A percentile compares a stretch with the other conserved stretches of the same genome.
Evolutionary conservation across 2,797 vertebrate genomes (phyloP).

Genomic region (Poliocrania exsul): DNA sequence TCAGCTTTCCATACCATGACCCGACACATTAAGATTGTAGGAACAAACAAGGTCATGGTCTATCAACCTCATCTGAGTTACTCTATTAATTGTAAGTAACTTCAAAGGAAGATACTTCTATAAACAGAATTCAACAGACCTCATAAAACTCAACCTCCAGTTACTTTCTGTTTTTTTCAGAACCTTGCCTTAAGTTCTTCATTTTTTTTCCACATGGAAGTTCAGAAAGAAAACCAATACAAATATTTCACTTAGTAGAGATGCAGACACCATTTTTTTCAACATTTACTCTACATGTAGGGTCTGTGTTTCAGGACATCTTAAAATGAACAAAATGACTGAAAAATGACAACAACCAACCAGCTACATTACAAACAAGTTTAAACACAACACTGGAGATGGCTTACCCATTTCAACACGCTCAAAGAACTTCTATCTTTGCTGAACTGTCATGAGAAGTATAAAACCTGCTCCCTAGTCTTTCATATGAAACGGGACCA

Average conservation of each 20-base stretch:
- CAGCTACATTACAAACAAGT: not conserved
- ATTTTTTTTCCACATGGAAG: not conserved
- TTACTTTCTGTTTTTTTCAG: not conserved
- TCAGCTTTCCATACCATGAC: not conserved
- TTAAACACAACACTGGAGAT: not conserved
- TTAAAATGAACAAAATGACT: not conserved
- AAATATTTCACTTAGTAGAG: not conserved
- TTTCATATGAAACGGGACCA: not conserved
- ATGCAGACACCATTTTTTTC: not conserved
- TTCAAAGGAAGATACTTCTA: not conserved
- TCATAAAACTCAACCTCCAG: not conserved
- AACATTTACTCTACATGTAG: not conserved
- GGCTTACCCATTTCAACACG: not conserved
- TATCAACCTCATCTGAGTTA: not conserved
- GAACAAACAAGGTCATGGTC: not conserved
- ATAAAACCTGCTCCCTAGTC: not conserved
- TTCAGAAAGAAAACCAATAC: not conserved
- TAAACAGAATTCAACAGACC: not conserved
- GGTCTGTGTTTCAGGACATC: not conserved
- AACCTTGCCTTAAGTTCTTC: not conserved
- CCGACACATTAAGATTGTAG: not conserved
- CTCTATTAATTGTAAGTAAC: not conserved
- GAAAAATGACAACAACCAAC: rapidly evolving
- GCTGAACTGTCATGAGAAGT: not conserved
- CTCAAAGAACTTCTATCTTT: not conserved